Evolutionary conservation across 2,888 invertebrate species (phyloP), one percentile per base, ranked within the genome.

Genomic region (Apocheima hispidaria): DNA sequence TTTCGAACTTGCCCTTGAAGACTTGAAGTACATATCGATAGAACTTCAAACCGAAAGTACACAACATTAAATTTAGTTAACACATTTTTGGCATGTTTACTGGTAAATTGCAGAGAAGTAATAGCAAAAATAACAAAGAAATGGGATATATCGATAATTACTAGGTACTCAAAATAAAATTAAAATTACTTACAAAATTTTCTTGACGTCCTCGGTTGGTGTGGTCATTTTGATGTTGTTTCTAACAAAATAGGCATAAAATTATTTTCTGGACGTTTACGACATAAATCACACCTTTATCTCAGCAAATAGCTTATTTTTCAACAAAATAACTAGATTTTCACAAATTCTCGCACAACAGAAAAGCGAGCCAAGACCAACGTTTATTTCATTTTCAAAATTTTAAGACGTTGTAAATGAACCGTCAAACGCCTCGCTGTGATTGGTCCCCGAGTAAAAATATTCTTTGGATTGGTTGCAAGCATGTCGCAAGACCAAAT

Each of bases 181-280:
- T 14, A 14, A 20, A 28, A 44, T 14, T 23, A 90, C 90, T 90
- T 82, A 90, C 90, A 90, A 90, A 59, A 88, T 78, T 71, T 79
- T 81, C 62, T 80, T 79, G 65, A 88, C 83, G 64, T 90, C 84
- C 69, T 86, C 84, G 10, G 79, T 75, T 60, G 80, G 60, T 35
- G 78, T 75, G 63, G 79, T 80, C 90, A 90, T 90, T 74, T 70
- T 76, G n/a, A 36, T 48, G 40, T 56, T 52, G 23, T 60, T 59
- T 69, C 60, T 55, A 1, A 2, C 44, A 30, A 33, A 20, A 30
- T n/a, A n/a, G 2, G 6, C 46, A 46, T 33, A 20, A 30, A 46
- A 30, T 1, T 18, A n/a, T 5, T 30, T 20, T 20, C 6, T 7
- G n/a, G 12, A 18, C n/a, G 18, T 46, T n/a, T 46, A 30, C 20